Conservation (phyloP, 2,888 invertebrate species). For the Drosophila hawaiiensis region DNA sequence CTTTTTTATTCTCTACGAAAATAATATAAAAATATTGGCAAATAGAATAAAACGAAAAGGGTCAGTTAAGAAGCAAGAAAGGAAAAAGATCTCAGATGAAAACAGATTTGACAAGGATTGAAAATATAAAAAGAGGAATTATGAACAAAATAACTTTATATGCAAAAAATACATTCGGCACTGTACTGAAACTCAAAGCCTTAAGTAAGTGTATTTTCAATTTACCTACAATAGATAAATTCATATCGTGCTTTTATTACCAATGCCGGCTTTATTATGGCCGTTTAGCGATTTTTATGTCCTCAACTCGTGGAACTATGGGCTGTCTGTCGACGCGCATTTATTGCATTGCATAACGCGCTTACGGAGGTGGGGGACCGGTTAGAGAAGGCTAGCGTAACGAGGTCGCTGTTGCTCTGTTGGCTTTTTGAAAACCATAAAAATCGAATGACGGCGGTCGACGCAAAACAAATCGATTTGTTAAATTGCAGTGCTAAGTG, state of each 20-base stretch:
- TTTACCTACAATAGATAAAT: constrained; percentile 35
- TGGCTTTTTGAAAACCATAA: constrained; percentile 76
- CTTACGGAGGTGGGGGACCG: neutral
- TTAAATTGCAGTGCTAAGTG: constrained; percentile 80
- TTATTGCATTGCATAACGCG: constrained; percentile 64
- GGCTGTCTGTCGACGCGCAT: constrained; percentile 64
- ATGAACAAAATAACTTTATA: neutral
- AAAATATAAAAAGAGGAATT: neutral
- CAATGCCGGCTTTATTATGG: constrained; percentile 74
- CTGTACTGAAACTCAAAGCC: neutral
- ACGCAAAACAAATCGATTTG: constrained; percentile 78
- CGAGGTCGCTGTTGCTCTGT: constrained; percentile 71
- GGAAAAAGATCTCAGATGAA: neutral
- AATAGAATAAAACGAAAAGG: neutral
- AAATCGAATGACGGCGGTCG: constrained; percentile 71
- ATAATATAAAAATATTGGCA: neutral
- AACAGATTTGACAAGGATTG: neutral
- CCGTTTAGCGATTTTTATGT: constrained; percentile 79
- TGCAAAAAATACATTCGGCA: neutral
- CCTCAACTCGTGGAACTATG: constrained; percentile 49
- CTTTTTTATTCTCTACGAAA: too few species aligned
- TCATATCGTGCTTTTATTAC: constrained; percentile 61
- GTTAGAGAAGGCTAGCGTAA: constrained; percentile 13
- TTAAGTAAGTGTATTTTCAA: constrained; percentile 33
- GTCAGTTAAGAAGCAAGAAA: neutral